Base-by-base conservation (phyloP, 1,140 invertebrate genomes). In the Harlomillsia oculata region DNA sequence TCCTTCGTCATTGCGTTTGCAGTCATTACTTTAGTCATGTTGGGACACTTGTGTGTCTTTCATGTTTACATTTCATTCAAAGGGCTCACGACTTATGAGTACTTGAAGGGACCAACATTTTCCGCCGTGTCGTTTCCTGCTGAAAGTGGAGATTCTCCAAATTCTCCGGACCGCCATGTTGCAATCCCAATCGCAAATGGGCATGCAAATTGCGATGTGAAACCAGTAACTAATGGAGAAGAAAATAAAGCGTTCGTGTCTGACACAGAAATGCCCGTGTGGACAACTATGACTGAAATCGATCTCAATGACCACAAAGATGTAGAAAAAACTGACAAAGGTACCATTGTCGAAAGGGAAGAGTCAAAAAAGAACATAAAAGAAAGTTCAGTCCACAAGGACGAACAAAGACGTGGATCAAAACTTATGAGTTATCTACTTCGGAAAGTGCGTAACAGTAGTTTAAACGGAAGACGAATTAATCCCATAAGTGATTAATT, bases 61-160 rank as follows among this genome's bases (percentile, higher is more conserved):
- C 88, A 93, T 72, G 80, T 88, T 39, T 92, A 91, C 71, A 88
- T 91, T 67, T 83, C 82, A 8, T 80, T 82, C 59, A 72, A 89
- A 50, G 88, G 88, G 0, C 72, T 92, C 16, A 91, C 89, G 5
- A 94, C 89, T 0, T 94, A 91, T 70, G 89, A 93, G 69, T 94
- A 91, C 44, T 57, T 65, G 46, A 65, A 62, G 20, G 60, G 63
- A 5, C 40, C 55, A 32, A 4, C 46, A 13, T 5, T 37, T 30
- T 3, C 25, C 21, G 23, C 20, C 23, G 30, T 45, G 6, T 13
- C 36, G 30, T 13, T 25, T 28, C 9, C 37, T 11, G 20, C 5
- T 1, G 40, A 40, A 28, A 39, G 13, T 13, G 21, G 5, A 2
- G 16, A n/a, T n/a, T n/a, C n/a, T n/a, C n/a, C n/a, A n/a, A n/a